Conservation (phyloP, 2,797 vertebrate genomes). For the Acrossocheilus fasciatus region DNA sequence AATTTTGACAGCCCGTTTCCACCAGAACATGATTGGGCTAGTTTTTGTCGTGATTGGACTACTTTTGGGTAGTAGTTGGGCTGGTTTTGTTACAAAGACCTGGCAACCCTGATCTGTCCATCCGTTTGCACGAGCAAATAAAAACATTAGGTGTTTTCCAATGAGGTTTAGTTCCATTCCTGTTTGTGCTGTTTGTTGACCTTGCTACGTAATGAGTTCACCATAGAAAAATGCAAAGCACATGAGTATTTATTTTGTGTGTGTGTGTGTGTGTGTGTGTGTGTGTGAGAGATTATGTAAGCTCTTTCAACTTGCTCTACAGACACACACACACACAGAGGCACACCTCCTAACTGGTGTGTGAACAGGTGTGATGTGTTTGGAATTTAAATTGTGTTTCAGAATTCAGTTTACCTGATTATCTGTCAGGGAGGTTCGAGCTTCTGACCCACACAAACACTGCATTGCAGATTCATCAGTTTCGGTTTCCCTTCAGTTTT, state of each 20-base stretch:
- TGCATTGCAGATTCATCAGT: constrained; percentile 68
- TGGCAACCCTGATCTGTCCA: not conserved
- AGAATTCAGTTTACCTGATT: constrained; percentile 64
- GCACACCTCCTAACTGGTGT: constrained; percentile 43
- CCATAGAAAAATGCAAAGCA: not conserved
- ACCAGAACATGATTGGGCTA: not conserved
- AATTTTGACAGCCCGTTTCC: not conserved
- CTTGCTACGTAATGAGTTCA: not conserved
- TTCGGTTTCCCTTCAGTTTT: constrained; percentile 71
- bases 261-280: not conserved
- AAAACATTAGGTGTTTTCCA: not conserved
- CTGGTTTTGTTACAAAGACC: not conserved
- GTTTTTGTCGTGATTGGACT: not conserved
- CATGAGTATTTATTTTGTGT: constrained; percentile 9
- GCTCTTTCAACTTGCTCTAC: constrained; percentile 48
- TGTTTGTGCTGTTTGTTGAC: constrained; percentile 8
- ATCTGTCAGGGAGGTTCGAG: constrained; percentile 61
- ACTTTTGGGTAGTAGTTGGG: not conserved
- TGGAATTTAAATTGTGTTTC: constrained; percentile 63
- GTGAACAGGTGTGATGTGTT: constrained; percentile 58
- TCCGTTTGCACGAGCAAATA: not conserved
- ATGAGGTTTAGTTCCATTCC: not conserved
- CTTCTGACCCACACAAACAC: constrained; percentile 63
- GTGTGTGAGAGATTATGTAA: constrained; percentile 41
- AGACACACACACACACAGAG: constrained; percentile 6